Percentiles rank a stretch among this genome's conserved stretches.
Evolutionary conservation across 2,797 vertebrate species (phyloP).

Genomic region (Ptychadena robeensis): DNA sequence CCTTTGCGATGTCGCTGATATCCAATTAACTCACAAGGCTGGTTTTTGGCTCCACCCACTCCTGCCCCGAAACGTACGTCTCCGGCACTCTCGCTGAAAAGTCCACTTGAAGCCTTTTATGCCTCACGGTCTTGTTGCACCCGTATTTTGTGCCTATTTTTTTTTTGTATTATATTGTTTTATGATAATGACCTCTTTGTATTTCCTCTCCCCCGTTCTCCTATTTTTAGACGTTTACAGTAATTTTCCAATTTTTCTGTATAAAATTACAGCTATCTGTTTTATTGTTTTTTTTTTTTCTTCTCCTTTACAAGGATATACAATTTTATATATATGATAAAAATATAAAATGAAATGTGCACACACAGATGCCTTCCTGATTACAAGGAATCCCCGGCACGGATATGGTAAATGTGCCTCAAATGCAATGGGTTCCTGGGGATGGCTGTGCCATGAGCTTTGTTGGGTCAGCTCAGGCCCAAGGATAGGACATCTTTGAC

Average conservation of each 20-base stretch:
- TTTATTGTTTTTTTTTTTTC: conserved; percentile 22
- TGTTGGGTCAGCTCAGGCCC: background rate
- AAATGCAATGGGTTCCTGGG: background rate
- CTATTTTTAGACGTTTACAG: conserved; percentile 45
- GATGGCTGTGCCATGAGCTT: background rate
- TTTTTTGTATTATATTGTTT: conserved; percentile 41
- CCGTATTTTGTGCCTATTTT: conserved; percentile 3
- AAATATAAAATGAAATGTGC: conserved; percentile 14
- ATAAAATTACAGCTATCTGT: conserved; percentile 27
- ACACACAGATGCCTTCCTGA: conserved; percentile 50
- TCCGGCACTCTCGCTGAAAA: background rate
- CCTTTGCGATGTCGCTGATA: background rate
- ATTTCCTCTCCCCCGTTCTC: background rate
- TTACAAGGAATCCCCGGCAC: conserved; percentile 5
- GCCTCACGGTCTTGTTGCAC: background rate
- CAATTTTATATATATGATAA: conserved; percentile 31
- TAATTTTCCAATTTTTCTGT: conserved; percentile 49
- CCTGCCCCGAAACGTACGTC: background rate
- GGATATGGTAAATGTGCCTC: conserved; percentile 28
- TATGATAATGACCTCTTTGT: conserved; percentile 12
- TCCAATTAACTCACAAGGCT: background rate
- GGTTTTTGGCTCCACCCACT: background rate
- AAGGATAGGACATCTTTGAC: background rate
- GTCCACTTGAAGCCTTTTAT: conserved; percentile 1
- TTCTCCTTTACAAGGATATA: conserved; percentile 34